Conservation (phyloP, 2,888 invertebrate species). For the Habrosyne pyritoides region DNA sequence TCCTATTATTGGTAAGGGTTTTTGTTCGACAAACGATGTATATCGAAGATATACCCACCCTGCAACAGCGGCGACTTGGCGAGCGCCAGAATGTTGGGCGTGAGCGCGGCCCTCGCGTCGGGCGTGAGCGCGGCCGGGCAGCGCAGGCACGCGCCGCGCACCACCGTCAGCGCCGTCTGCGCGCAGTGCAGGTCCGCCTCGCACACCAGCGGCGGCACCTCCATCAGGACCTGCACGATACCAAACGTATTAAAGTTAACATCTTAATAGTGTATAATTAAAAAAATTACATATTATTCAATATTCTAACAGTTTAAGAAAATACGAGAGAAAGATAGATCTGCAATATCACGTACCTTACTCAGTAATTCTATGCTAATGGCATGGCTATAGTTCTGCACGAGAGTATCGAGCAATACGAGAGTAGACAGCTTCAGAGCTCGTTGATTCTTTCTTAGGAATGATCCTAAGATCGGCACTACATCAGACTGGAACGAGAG, state of each 20-base stretch:
- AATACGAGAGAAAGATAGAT: no score
- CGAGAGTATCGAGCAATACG: constrained; percentile 94
- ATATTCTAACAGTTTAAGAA: no score
- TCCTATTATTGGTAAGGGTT: no score
- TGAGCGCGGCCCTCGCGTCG: constrained; percentile 88
- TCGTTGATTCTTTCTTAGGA: constrained; percentile 97
- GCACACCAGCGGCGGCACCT: constrained; percentile 94
- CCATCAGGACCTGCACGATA: constrained; percentile 89
- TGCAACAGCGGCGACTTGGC: constrained; percentile 96
- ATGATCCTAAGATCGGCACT: constrained; percentile 95
- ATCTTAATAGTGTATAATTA: no score
- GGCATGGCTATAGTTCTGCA: constrained; percentile 91
- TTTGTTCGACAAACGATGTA: no score
- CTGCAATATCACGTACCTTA: constrained; percentile 73
- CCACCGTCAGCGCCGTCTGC: constrained; percentile 92
- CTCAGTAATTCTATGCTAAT: constrained; percentile 88
- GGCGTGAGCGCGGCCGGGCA: constrained; percentile 91
- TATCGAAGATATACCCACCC: no score
- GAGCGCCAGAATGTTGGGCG: constrained; percentile 93
- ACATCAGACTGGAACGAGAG: constrained; percentile 88
- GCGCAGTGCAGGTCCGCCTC: constrained; percentile 99
- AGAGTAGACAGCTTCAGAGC: constrained; percentile 96
- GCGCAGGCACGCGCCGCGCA: constrained; percentile 91
- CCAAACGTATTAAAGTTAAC: no score
- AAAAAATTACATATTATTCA: no score